Base-by-base conservation (phyloP, 1,140 invertebrate genomes). In the Manduca sexta region DNA sequence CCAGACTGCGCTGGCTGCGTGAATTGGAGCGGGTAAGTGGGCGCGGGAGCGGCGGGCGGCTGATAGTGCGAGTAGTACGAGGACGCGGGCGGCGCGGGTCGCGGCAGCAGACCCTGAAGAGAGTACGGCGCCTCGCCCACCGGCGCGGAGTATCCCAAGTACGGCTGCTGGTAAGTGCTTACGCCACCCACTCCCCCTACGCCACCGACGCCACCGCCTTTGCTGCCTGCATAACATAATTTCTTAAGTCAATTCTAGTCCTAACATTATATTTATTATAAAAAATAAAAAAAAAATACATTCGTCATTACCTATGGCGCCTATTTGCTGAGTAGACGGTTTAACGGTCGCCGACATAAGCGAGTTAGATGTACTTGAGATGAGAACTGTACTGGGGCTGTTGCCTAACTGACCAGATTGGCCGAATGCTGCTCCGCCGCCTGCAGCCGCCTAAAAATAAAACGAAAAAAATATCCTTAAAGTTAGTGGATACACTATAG, bases 331-430 rank as follows among this genome's bases (percentile, higher is more conserved):
- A 43, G 91, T 89, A 8, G 93, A 93, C 13, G 93, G 93, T 74
- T 97, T 97, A 11, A 96, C 93, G 56, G 91, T 93, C 30, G 94
- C 93, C 0, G 95, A 96, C 94, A 97, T 96, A 38, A 96, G 87
- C 14, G 94, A 95, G 80, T 95, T 95, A 6, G 93, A 92, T 6
- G 92, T 93, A 17, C 94, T 95, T 41, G 94, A 95, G 49, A 97
- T 96, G 52, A 97, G 90, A 45, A 96, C 93, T 17, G 94, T 95
- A 64, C 92, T 96, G 16, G 94, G 94, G 85, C 93, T 95, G 69
- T 90, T 94, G 54, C 91, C 89, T 46, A 94, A 88, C 67, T 95
- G 94, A 42, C 92, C 90, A 56, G 92, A 92, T 74, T 94, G 92
- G 13, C 92, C 91, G 78, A 93, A 92, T 87, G 91, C 59, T 85